A percentile compares a stretch with the other conserved stretches of the same genome.
Conservation (phyloP, 2,888 invertebrate genomes). For the Fragum sueziense region DNA sequence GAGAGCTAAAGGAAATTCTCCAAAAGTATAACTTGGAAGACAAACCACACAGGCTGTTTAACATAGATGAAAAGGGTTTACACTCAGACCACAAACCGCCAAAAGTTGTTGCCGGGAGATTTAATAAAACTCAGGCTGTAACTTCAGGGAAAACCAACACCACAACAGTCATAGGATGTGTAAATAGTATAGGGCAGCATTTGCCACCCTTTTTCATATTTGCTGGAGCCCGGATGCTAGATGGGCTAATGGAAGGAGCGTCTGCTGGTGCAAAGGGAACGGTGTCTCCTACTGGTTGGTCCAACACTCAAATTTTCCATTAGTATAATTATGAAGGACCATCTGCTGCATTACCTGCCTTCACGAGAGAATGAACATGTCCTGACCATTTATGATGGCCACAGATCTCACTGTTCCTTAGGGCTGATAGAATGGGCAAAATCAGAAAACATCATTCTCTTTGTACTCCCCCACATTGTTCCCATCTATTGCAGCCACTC, state of each 20-base stretch:
- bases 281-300: conserved; percentile 35
- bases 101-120: conserved; percentile 22
- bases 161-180: conserved; percentile 27
- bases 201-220: conserved; percentile 41
- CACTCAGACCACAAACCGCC: conserved; percentile 35
- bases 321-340: conserved; percentile 33
- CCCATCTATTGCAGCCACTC: conserved; percentile 48
- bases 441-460: conserved; percentile 41
- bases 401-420: conserved; percentile 37
- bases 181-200: conserved; percentile 28
- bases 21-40: conserved; percentile 35
- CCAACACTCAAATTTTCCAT: conserved; percentile 36
- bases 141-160: conserved; percentile 36
- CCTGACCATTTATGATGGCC: conserved; percentile 35
- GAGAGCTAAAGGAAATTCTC: conserved; percentile 26
- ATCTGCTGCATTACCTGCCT: conserved; percentile 34
- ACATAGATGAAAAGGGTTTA: conserved; percentile 47
- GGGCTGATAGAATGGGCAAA: conserved; percentile 41
- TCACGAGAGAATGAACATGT: conserved; percentile 17
- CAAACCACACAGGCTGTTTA: conserved; percentile 37
- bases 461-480: conserved; percentile 54
- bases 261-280: conserved; percentile 24
- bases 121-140: conserved; percentile 26
- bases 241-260: conserved; percentile 28
- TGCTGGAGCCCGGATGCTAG: conserved; percentile 30